Evolutionary conservation across 2,797 vertebrate genomes (phyloP).

Genomic region (Holocentrus rufus): DNA sequence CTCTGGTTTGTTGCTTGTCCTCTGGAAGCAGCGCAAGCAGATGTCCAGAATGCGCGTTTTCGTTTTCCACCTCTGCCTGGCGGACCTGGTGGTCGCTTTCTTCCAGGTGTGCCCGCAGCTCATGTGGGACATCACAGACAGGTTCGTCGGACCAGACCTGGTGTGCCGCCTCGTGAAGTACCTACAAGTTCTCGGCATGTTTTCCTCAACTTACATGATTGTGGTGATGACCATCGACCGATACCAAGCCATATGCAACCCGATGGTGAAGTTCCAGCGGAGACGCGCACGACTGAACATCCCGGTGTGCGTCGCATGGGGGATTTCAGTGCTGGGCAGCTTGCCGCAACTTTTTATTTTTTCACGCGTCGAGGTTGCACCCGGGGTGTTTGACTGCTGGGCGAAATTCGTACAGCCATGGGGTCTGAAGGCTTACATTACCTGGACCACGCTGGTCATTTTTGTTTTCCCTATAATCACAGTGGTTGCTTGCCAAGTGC

Average conservation of each 20-base stretch:
- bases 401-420: slow-evolving; percentile 77
- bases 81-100: slow-evolving; percentile 79
- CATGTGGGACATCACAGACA: slow-evolving; percentile 81
- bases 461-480: slow-evolving; percentile 75
- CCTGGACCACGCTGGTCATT: slow-evolving; percentile 79
- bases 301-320: slow-evolving; percentile 83
- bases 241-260: slow-evolving; percentile 80
- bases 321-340: slow-evolving; percentile 81
- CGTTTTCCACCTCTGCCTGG: slow-evolving; percentile 79
- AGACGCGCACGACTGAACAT: slow-evolving; percentile 77
- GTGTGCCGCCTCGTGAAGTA: slow-evolving; percentile 80
- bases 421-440: slow-evolving; percentile 79
- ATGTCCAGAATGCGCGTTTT: slow-evolving; percentile 80
- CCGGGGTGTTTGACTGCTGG: slow-evolving; percentile 80
- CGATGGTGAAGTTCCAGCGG: slow-evolving; percentile 79
- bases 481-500: slow-evolving; percentile 76
- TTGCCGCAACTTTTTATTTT: slow-evolving; percentile 81
- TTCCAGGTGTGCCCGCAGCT: slow-evolving; percentile 83
- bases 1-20: slow-evolving; percentile 63
- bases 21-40: slow-evolving; percentile 78
- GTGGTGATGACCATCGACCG: slow-evolving; percentile 80
- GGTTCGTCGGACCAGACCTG: slow-evolving; percentile 76
- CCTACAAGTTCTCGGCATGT: slow-evolving; percentile 81
- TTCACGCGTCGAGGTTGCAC: slow-evolving; percentile 73
- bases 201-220: slow-evolving; percentile 80